These are phyloP conservation scores for Actinemys pallida DNA, from an alignment of 2,113 vertebrate species.

Conservation along the genomic window DNA sequence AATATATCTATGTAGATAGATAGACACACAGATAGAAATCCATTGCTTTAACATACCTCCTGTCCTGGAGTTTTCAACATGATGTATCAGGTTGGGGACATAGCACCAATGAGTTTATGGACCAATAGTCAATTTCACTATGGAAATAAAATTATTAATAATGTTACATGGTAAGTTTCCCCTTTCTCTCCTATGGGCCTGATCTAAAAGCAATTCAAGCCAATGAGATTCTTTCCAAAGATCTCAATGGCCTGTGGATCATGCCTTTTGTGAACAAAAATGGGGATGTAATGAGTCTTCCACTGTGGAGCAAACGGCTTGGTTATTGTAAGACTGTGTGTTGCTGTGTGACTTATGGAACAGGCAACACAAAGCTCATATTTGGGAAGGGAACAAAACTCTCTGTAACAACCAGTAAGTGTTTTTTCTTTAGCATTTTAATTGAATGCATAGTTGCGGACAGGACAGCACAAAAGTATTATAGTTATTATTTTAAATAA, in stretches of 20 bases:
- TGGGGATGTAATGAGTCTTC: background rate
- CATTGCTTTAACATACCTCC: background rate
- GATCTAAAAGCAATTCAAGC: background rate
- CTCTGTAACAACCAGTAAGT: constrained; percentile 69
- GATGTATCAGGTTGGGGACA: background rate
- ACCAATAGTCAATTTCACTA: background rate
- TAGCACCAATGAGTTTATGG: background rate
- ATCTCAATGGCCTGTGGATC: background rate
- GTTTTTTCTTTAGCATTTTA: background rate
- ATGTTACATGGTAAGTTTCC: background rate
- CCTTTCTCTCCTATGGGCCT: background rate
- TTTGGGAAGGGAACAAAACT: constrained; percentile 72
- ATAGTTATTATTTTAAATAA: background rate
- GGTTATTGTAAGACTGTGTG: constrained; percentile 54
- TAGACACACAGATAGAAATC: background rate
- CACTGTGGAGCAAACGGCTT: background rate
- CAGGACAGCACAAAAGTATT: background rate
- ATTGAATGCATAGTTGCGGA: background rate
- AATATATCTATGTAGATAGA: background rate
- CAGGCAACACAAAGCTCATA: background rate
- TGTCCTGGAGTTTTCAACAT: background rate
- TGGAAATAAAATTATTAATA: background rate
- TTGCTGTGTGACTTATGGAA: constrained; percentile 38
- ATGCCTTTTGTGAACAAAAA: background rate
- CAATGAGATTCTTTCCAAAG: background rate